Percentiles rank a stretch among this genome's conserved stretches.
These are phyloP conservation scores for Actinopyga echinites DNA, from an alignment of 53 echinoderm and acorn worm species.

Conservation along the genomic window DNA sequence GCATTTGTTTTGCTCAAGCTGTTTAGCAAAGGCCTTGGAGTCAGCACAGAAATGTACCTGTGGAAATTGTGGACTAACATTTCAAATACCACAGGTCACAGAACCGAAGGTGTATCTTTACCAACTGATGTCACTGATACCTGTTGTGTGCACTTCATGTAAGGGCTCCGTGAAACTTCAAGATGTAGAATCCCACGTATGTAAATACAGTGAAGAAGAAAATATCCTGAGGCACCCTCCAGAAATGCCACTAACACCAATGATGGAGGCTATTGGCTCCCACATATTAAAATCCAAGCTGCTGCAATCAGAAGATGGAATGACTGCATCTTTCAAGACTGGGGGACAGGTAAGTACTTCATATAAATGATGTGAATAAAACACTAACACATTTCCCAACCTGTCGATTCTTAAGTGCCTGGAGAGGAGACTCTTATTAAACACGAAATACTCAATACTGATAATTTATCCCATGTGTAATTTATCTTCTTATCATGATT, in stretches of 20 bases:
- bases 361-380: background rate
- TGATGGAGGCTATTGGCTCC: constrained; percentile 1
- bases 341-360: background rate
- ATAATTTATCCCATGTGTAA: too few species aligned
- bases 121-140: background rate
- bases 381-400: too few species aligned
- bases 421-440: too few species aligned
- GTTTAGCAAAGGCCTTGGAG: background rate
- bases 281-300: background rate
- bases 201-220: background rate
- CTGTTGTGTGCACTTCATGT: background rate
- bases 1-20: background rate
- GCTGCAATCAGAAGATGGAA: background rate
- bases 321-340: constrained; percentile 1
- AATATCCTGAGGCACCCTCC: background rate
- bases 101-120: background rate
- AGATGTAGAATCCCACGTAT: background rate
- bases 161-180: background rate
- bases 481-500: background rate
- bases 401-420: too few species aligned
- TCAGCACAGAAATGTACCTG: background rate
- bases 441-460: too few species aligned
- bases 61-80: background rate
- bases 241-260: background rate
- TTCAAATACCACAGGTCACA: background rate